Percentiles rank a stretch among this genome's conserved stretches.
Conservation (phyloP, 2,888 invertebrate genomes). For the Morinoia aosen region DNA sequence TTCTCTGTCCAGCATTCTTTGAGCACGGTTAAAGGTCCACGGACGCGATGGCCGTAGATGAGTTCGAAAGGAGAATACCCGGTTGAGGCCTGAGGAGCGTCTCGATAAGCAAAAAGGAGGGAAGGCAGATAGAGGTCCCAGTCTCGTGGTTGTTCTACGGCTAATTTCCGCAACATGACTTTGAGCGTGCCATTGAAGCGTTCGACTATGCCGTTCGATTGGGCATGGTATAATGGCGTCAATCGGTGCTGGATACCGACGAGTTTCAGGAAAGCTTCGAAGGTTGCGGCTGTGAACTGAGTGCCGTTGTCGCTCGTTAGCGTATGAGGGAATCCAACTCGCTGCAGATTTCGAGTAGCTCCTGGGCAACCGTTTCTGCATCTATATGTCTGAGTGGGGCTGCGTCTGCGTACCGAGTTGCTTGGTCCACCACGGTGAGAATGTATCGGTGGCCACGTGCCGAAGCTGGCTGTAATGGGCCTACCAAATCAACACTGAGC, state of each 20-base stretch:
- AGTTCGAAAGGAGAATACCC: slow-evolving; percentile 13
- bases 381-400: background rate
- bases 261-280: background rate
- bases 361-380: background rate
- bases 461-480: background rate
- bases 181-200: slow-evolving; percentile 4
- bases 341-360: background rate
- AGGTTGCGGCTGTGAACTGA: slow-evolving; percentile 1
- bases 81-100: background rate
- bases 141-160: background rate
- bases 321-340: background rate
- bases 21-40: background rate
- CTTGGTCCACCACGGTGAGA: background rate
- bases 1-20: background rate
- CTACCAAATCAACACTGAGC: background rate
- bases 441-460: background rate
- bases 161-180: background rate
- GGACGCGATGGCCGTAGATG: background rate
- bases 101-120: background rate
- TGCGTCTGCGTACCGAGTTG: background rate
- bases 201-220: background rate
- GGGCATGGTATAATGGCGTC: slow-evolving; percentile 1
- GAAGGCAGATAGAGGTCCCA: background rate
- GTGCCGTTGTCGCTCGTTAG: background rate
- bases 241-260: background rate